Evolutionary conservation across 37 sponge, comb jelly and placozoan genomes (phyloP).

Genomic region (Aplysina aerophoba): DNA sequence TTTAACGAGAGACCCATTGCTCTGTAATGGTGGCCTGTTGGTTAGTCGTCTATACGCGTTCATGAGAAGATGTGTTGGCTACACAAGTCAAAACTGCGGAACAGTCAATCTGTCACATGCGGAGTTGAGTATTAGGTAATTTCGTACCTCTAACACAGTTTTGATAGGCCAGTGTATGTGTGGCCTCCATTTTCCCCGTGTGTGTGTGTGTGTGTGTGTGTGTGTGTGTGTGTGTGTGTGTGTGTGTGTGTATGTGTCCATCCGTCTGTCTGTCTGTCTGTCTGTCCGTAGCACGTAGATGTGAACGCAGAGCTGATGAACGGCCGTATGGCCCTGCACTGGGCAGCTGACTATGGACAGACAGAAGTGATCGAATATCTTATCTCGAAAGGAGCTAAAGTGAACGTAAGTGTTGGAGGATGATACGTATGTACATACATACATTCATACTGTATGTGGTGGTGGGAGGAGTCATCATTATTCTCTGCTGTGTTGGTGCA

Average conservation of each 20-base stretch:
- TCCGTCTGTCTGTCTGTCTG: conserved; percentile 33
- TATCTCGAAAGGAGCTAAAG: conserved; percentile 62
- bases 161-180: background rate
- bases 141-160: background rate
- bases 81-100: no score
- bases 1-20: no score
- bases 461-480: no score
- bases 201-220: background rate
- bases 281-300: conserved; percentile 39
- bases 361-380: conserved; percentile 71
- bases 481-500: no score
- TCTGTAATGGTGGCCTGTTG: no score
- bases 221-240: conserved; percentile 15
- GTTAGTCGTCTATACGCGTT: no score
- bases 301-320: conserved; percentile 65
- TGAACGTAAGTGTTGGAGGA: conserved; percentile 64
- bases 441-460: background rate
- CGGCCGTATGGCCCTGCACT: conserved; percentile 84
- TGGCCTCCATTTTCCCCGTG: background rate
- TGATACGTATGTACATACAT: background rate
- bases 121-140: no score
- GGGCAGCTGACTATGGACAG: conserved; percentile 92
- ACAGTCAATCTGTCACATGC: no score
- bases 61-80: no score
- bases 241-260: background rate